A percentile compares a stretch with the other conserved stretches of the same genome.
Conservation (phyloP, 2,797 vertebrate genomes). For the Calcarius lapponicus region DNA sequence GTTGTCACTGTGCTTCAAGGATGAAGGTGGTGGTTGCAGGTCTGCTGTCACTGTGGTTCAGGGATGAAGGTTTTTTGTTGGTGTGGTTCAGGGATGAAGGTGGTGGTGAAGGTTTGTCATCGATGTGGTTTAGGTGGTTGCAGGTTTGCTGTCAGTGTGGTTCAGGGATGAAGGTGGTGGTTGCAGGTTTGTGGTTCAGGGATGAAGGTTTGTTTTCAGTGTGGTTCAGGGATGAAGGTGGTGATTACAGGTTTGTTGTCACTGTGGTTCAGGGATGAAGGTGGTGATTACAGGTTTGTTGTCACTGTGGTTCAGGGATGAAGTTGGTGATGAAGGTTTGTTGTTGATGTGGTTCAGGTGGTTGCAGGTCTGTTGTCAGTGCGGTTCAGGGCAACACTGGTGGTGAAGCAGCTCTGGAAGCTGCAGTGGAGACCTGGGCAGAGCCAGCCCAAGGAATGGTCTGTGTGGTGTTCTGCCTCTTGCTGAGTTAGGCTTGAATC, state of each 20-base stretch:
- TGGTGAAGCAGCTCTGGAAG: background rate
- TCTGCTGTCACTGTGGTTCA: rapidly evolving
- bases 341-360: background rate
- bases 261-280: rapidly evolving
- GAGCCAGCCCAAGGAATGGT: background rate
- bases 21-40: background rate
- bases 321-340: background rate
- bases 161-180: background rate
- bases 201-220: background rate
- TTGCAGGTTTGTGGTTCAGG: too few relatives aligned
- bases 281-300: background rate
- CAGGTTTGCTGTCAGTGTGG: background rate
- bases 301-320: rapidly evolving
- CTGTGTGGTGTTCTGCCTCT: background rate
- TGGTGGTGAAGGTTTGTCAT: too few relatives aligned
- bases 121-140: too few relatives aligned
- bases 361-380: rapidly evolving
- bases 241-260: too few relatives aligned
- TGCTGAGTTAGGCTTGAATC: background rate
- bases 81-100: too few relatives aligned
- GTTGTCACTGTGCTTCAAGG: too few relatives aligned
- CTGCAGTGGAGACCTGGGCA: background rate
- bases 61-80: too few relatives aligned
- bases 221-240: background rate
- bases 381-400: background rate